These are phyloP conservation scores for Agonopterix heracliana DNA, from an alignment of 2,888 invertebrate genomes.

Conservation along the genomic window DNA sequence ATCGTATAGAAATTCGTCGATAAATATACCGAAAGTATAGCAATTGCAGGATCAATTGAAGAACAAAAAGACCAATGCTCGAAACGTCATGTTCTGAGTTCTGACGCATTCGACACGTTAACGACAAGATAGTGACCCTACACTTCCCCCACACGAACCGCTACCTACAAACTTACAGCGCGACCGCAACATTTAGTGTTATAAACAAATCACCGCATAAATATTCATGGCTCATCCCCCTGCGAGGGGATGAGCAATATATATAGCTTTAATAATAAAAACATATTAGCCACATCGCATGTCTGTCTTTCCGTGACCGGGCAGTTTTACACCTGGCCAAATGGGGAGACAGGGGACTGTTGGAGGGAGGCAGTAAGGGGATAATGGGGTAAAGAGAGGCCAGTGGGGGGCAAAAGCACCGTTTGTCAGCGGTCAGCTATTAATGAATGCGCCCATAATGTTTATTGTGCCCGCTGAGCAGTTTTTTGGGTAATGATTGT, in stretches of 20 bases:
- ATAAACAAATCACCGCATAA: slow-evolving; percentile 68
- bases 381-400: slow-evolving; percentile 45
- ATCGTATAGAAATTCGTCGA: no score
- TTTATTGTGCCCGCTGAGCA: slow-evolving; percentile 68
- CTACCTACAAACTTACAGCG: neutral
- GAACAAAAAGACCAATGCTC: no score
- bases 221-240: slow-evolving; percentile 67
- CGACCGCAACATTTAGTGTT: slow-evolving; percentile 21
- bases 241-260: slow-evolving; percentile 54
- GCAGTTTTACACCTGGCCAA: slow-evolving; percentile 73
- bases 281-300: slow-evolving; percentile 74
- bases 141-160: no score
- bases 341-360: slow-evolving; percentile 38
- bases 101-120: no score
- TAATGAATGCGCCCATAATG: slow-evolving; percentile 70
- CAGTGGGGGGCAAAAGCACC: slow-evolving; percentile 44
- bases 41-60: no score
- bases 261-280: slow-evolving; percentile 69
- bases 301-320: slow-evolving; percentile 72
- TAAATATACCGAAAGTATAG: no score
- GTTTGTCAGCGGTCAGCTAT: slow-evolving; percentile 71
- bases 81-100: no score
- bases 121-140: no score
- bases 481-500: slow-evolving; percentile 52
- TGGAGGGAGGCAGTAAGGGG: slow-evolving; percentile 27